A percentile compares a stretch with the other conserved stretches of the same genome.
Conservation (phyloP, 2,888 invertebrate genomes). For the Magallana nippona region DNA sequence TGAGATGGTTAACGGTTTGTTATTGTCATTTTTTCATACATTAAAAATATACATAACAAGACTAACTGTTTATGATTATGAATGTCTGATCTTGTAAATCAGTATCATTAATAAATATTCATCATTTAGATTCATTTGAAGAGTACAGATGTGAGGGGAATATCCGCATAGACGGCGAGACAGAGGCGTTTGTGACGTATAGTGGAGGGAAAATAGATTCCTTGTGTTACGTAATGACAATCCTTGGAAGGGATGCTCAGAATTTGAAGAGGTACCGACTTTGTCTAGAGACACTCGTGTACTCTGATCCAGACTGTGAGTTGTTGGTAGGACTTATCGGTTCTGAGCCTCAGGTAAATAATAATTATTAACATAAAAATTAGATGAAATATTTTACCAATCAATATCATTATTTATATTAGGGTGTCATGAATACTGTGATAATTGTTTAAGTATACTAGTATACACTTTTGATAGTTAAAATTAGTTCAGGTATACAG, state of each 20-base stretch:
- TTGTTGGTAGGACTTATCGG: neutral
- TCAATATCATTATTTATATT: too few relatives aligned
- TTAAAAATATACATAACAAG: too few relatives aligned
- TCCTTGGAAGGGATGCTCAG: neutral
- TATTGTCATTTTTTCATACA: too few relatives aligned
- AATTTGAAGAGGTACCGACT: neutral
- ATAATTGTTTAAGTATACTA: too few relatives aligned
- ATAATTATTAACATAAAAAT: too few relatives aligned
- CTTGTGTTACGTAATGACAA: neutral
- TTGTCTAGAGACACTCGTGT: neutral
- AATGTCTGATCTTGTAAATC: too few relatives aligned
- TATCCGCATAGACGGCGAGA: neutral
- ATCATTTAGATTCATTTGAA: slow-evolving; percentile 9
- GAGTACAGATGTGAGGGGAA: neutral
- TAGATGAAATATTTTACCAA: too few relatives aligned
- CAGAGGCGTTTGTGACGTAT: neutral
- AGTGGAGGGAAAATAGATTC: neutral
- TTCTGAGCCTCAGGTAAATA: neutral
- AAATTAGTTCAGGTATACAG: too few relatives aligned
- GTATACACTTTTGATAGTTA: too few relatives aligned
- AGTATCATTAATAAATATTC: neutral
- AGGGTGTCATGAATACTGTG: too few relatives aligned
- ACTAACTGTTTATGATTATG: too few relatives aligned
- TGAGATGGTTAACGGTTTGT: too few relatives aligned
- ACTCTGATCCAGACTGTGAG: neutral